Evolutionary conservation across 30 jellyfish, hydroid and myxozoan genomes (phyloP), one percentile per base, ranked within the genome.

Genomic region (Chrysaora quinquecirrha): DNA sequence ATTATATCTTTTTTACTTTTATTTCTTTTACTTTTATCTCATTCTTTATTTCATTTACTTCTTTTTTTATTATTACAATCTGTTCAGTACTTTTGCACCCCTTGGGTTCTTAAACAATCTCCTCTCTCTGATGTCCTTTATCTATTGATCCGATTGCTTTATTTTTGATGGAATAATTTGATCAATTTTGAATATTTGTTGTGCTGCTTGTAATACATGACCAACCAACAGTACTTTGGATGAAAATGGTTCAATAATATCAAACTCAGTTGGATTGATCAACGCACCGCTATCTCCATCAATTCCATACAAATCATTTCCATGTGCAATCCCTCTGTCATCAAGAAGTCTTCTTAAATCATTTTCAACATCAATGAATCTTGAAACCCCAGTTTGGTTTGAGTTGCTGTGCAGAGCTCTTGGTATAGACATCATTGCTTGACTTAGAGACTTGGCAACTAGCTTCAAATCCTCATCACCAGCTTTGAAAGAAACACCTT

Each of bases 211-310:
- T 49, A 84, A 52, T 25, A 73, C 71, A 34, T 84, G 80, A 28
- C 71, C 64, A 20, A 84, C 19, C 54, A 84, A 76, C 71, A 85
- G 56, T 29, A 85, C 31, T 61, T 85, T 85, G 14, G 96, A 85
- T 24, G 85, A 56, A 48, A 74, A 74, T 46, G 96, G 96, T 56
- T 85, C 96, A 64, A 73, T 47, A 1, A 67, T 68, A 27, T 66
- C 80, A 11, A 23, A 28, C 29, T 64, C 61, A 63, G 2, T 3
- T 0, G 89, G 89, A 2, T 34, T 32, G 32, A 35, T 4, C 34
- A 67, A 3, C 1, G 56, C 25, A 65, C 92, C 92, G 33, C n/a
- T 52, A 7, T 32, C 49, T 19, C 80, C 62, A 64, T 75, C 48
- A 16, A 73, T 67, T 35, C 89, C 89, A 85, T 35, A 54, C 21